These are phyloP conservation scores for Hippocampus guttulatus DNA, from an alignment of 2,113 vertebrate species.

Conservation along the genomic window DNA sequence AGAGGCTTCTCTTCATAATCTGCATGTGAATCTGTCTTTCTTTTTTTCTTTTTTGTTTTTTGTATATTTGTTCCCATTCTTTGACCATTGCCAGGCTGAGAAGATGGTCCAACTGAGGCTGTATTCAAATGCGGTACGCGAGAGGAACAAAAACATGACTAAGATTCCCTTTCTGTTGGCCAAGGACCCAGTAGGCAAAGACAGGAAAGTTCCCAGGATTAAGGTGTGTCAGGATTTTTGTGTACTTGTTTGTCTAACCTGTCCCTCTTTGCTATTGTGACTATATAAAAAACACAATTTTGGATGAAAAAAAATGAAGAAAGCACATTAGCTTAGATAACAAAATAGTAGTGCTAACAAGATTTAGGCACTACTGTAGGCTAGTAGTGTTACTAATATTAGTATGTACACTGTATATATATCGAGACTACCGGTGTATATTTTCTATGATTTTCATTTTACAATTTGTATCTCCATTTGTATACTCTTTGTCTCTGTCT, in stretches of 20 bases:
- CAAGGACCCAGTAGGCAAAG: slow-evolving; percentile 51
- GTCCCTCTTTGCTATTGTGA: neutral
- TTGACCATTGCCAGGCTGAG: slow-evolving; percentile 73
- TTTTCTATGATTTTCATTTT: too few species aligned
- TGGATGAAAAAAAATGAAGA: too few species aligned
- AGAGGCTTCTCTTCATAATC: slow-evolving; percentile 65
- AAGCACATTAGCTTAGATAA: too few species aligned
- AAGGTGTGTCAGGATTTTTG: slow-evolving; percentile 55
- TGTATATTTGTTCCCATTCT: slow-evolving; percentile 18
- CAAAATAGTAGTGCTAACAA: too few species aligned
- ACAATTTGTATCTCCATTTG: too few species aligned
- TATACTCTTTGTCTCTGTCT: neutral
- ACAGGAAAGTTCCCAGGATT: slow-evolving; percentile 63
- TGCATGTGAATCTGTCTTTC: slow-evolving; percentile 31
- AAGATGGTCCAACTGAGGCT: slow-evolving; percentile 81
- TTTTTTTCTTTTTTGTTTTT: slow-evolving; percentile 18
- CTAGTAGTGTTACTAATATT: too few species aligned
- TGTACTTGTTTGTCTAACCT: slow-evolving; percentile 1
- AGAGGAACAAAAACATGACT: slow-evolving; percentile 78
- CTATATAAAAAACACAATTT: too few species aligned
- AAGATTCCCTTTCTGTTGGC: slow-evolving; percentile 54
- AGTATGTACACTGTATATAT: too few species aligned
- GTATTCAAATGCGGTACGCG: slow-evolving; percentile 80
- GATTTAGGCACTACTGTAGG: too few species aligned
- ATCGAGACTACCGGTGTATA: too few species aligned